These are phyloP conservation scores for Saturnia japonica DNA, from an alignment of 2,888 invertebrate genomes.

Conservation along the genomic window DNA sequence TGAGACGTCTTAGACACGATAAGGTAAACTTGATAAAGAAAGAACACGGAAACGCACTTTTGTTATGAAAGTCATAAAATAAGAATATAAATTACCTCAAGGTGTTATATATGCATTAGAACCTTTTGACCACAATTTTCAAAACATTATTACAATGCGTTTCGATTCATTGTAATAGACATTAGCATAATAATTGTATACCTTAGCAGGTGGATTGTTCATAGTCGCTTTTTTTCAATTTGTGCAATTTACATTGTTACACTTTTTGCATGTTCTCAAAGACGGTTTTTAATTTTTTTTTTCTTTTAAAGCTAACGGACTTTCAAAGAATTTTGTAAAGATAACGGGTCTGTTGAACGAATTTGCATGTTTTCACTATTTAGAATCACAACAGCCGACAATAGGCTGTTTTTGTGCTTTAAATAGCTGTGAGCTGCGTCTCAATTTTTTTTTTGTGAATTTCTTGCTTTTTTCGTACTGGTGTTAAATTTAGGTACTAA, in stretches of 20 bases:
- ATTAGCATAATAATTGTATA: slow-evolving; percentile 79
- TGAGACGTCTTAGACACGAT: slow-evolving; percentile 41
- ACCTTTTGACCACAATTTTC: slow-evolving; percentile 72
- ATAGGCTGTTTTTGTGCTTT: slow-evolving; percentile 47
- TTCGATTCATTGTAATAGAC: slow-evolving; percentile 63
- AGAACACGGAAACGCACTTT: slow-evolving; percentile 79
- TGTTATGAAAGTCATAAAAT: slow-evolving; percentile 70
- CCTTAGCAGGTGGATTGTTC: slow-evolving; percentile 74
- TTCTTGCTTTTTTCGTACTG: slow-evolving; percentile 13
- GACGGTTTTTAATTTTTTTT: slow-evolving; percentile 52
- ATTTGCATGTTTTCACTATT: slow-evolving; percentile 71
- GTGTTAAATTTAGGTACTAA: slow-evolving; percentile 33
- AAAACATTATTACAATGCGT: slow-evolving; percentile 64
- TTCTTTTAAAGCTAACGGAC: slow-evolving; percentile 68
- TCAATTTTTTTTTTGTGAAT: slow-evolving; percentile 15
- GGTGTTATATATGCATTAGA: slow-evolving; percentile 68
- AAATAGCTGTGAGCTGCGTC: slow-evolving; percentile 31
- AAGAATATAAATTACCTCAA: slow-evolving; percentile 77
- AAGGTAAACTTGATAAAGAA: slow-evolving; percentile 59
- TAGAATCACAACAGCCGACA: slow-evolving; percentile 61
- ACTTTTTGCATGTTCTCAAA: slow-evolving; percentile 53
- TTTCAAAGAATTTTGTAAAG: slow-evolving; percentile 66
- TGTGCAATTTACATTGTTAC: slow-evolving; percentile 56
- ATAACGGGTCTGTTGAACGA: slow-evolving; percentile 61
- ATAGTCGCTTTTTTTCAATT: slow-evolving; percentile 56